Evolutionary conservation across 2,113 vertebrate species (phyloP), one percentile per base, ranked within the genome.

Genomic region (Spea bombifrons): DNA sequence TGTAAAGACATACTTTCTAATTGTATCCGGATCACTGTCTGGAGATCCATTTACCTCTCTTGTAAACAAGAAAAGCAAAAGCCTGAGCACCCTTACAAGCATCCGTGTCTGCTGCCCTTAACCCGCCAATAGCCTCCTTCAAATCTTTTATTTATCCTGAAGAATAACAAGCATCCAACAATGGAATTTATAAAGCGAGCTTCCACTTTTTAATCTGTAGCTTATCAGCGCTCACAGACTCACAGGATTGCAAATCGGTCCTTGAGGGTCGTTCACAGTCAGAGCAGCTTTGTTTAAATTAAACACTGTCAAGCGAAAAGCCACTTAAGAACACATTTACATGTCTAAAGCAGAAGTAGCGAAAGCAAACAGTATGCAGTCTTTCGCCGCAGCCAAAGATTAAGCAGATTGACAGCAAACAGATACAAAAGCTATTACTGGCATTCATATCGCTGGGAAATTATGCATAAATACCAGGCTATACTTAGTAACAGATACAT

Each of bases 171-270:
- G 59, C 13, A 50, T 55, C 67, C 49, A 77, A 71, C 75, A 77
- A 70, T 61, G 44, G 55, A 70, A 77, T 70, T 48, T 70, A 77
- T n/a, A 69, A 76, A 70, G 66, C 30, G 53, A 45, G 52, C 10
- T 66, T 70, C 12, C 5, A 30, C 46, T 7, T 63, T 59, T 77
- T 71, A 59, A 77, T 63, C 10, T 59, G 53, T 70, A 63, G 46
- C 66, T 77, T 77, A 77, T 77, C 75, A 30, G 66, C 75, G 43
- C 67, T 50, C 55, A 71, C 66, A 69, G 66, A n/a, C 75, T 59
- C 65, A 13, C 46, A 44, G 66, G 46, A 77, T 50, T 77, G 55
- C 17, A 61, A 70, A 68, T 68, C 17, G 43, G 46, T 77, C 66
- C 68, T 67, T 9, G 55, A n/a, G 67, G 75, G 65, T 45, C 7